Conservation (phyloP, 2,797 vertebrate species). For the Lophura swinhoii region DNA sequence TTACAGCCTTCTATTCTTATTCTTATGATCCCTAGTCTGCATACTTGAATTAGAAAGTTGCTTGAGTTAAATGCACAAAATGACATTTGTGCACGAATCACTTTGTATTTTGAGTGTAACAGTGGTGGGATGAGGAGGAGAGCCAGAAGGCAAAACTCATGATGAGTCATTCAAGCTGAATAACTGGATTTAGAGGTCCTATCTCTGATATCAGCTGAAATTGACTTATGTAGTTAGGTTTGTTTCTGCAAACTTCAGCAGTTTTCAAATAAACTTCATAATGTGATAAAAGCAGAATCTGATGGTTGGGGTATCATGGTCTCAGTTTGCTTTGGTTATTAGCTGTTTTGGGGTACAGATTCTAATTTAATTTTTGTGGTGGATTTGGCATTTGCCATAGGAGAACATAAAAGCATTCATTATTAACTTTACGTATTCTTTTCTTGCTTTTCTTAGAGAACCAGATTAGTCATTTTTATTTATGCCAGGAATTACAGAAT, state of each 20-base stretch:
- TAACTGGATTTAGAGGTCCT: neutral
- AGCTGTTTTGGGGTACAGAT: neutral
- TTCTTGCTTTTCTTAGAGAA: neutral
- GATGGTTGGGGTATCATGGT: neutral
- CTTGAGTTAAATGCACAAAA: neutral
- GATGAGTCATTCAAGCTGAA: neutral
- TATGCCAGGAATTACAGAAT: neutral
- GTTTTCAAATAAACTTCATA: neutral
- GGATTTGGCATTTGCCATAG: neutral
- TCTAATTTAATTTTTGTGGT: neutral
- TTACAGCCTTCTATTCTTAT: neutral
- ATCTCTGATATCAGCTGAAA: neutral
- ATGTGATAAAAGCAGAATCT: neutral
- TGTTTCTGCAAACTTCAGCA: neutral
- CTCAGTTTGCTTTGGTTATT: neutral
- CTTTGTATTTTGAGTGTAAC: neutral
- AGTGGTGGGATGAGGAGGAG: neutral
- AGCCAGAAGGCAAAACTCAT: accelerated
- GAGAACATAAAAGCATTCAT: neutral
- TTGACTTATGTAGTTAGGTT: neutral
- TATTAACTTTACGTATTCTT: neutral
- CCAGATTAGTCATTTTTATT: neutral
- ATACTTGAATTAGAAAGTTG: neutral
- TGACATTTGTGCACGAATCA: neutral
- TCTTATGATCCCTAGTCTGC: neutral